Base-by-base conservation (phyloP, 1,140 invertebrate genomes). In the Drosophila truncata region DNA sequence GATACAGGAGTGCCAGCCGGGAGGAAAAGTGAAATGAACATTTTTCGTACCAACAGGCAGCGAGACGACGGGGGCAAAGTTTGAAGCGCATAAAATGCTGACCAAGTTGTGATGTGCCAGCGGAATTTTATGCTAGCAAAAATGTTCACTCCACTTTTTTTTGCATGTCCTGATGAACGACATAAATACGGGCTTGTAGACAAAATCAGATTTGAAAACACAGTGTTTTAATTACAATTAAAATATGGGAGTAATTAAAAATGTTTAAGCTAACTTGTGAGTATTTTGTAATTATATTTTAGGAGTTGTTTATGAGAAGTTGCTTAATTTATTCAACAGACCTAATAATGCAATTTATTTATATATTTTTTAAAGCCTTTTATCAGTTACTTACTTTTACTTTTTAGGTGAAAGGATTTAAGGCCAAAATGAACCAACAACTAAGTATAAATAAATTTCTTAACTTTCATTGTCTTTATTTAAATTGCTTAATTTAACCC, bases 41-140 rank as follows among this genome's bases (percentile, higher is more conserved):
- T 84, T 85, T 85, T 74, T 80, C 67, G 41, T 61, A 84, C 63
- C 71, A 79, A 75, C 57, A 64, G 69, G 64, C 64, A 57, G 60
- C 57, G 14, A n/a, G n/a, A n/a, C n/a, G n/a, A 18, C 37, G 58
- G 42, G 23, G 20, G 44, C 9, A n/a, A 27, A 79, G 35, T 54
- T 55, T 52, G 13, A 10, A 59, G 44, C 8, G 37, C 16, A 29
- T 27, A 27, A 52, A 44, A 25, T 33, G 62, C 33, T 37, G 69
- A 59, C 66, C 65, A 72, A 72, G 33, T 72, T 70, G 27, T 49
- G 69, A 70, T 41, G 41, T 47, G 61, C 47, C 64, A 67, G 64
- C 50, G 52, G 33, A 69, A 69, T 55, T 70, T 37, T 23, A 47
- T 52, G 37, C 20, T 50, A 25, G 37, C 46, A 37, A 63, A 64